phyloP scores from a whole-genome alignment of 1,140 invertebrate genomes.

The Drosophila sulfurigaster region DNA sequence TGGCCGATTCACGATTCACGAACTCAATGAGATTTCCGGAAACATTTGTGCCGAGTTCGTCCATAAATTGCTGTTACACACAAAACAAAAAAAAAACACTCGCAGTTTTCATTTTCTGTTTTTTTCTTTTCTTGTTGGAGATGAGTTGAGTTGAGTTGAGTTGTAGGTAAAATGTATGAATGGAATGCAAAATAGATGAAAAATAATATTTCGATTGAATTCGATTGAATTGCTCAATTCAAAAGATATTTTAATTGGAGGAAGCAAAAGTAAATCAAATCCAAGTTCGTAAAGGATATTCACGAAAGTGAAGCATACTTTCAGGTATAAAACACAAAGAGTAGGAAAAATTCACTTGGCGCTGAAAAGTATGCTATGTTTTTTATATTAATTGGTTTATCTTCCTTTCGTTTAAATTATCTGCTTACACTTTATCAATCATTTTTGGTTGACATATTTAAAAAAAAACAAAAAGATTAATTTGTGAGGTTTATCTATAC shows the following conservation, averaged over 20 bases:
- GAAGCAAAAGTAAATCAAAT: neutral
- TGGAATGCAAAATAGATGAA: conserved; percentile 4
- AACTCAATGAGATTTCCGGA: conserved; percentile 44
- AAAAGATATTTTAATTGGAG: conserved; percentile 7
- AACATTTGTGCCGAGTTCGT: conserved; percentile 31
- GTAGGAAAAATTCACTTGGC: neutral
- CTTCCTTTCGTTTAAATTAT: neutral
- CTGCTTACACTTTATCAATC: neutral
- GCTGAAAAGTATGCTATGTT: neutral
- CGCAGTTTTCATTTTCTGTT: too few species aligned
- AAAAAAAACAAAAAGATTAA: too few species aligned
- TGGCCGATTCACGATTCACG: conserved; percentile 30
- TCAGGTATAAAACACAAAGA: neutral
- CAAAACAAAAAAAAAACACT: neutral
- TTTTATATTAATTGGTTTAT: neutral
- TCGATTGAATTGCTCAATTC: neutral
- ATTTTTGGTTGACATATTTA: neutral
- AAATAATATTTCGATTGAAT: conserved; percentile 3
- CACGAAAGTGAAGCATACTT: neutral
- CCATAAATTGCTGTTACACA: neutral
- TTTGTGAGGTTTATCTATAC: too few species aligned
- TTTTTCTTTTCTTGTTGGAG: too few species aligned
- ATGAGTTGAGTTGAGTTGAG: neutral
- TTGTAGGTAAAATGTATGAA: conserved; percentile 5
- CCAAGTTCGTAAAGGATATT: neutral